Evolutionary conservation across 2,113 vertebrate species (phyloP), one percentile per base, ranked within the genome.

Genomic region (Leptodactylus fuscus): DNA sequence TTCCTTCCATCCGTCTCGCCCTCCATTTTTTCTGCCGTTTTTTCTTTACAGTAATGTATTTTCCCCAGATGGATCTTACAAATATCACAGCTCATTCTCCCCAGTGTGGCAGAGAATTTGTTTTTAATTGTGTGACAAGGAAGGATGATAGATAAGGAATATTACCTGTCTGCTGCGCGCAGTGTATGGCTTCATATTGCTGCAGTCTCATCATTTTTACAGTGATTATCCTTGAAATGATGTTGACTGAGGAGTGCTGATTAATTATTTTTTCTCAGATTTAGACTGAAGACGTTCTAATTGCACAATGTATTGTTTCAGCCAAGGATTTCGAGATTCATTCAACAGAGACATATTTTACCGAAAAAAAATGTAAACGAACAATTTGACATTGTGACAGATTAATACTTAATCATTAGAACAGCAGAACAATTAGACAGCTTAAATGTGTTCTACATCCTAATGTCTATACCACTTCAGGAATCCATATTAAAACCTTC

Each of bases 301-400:
- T 93, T 93, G 89, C 82, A 90, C 80, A 82, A 85, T 0, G 73
- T 92, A 88, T 90, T 91, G 89, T 92, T 92, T 90, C 88, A 89
- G 70, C 88, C 88, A 80, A 38, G 88, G 88, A 67, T 93, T 87
- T 48, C 49, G 53, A 83, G 74, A 82, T 79, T 93, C 90, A 87
- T 93, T 94, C 93, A 92, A 90, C 77, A 2, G 55, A 91, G 91
- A 91, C 89, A 92, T 15, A 0, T 91, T 93, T 91, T 88, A 82
- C 87, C 86, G 85, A 36, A 90, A 89, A 85, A 85, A 70, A 83
- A 46, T 87, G 87, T 60, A 88, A 88, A 93, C 85, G 88, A 89
- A 87, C 89, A 90, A 92, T 91, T 92, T 93, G 90, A 92, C 91
- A 91, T 80, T 89, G 88, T 92, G 90, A 92, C 89, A 91, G 90